These are phyloP conservation scores for Artibeus lituratus DNA, from an alignment of 2,797 vertebrate genomes.

Conservation along the genomic window DNA sequence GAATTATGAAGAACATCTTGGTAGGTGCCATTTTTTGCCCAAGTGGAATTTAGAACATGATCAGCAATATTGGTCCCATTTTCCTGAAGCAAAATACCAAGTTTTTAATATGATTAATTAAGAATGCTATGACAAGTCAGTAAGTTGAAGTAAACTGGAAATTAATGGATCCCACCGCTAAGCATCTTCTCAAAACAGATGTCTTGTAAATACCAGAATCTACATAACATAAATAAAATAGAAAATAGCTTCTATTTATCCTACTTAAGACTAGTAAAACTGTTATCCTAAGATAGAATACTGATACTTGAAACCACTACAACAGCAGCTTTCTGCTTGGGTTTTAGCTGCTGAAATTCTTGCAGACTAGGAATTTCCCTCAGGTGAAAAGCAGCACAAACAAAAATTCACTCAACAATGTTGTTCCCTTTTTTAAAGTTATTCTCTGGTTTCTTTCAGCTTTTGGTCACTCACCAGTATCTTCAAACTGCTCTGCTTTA, in stretches of 20 bases:
- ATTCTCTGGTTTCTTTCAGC: not conserved
- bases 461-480: conserved; percentile 10
- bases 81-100: conserved; percentile 81
- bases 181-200: conserved; percentile 32
- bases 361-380: not conserved
- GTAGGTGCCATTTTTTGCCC: conserved; percentile 84
- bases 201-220: conserved; percentile 34
- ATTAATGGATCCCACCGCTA: not conserved
- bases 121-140: not conserved
- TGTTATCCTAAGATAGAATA: not conserved
- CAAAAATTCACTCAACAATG: not conserved
- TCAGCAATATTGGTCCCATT: conserved; percentile 77
- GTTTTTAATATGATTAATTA: conserved; percentile 36
- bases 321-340: not conserved
- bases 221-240: not conserved
- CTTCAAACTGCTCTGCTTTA: not conserved
- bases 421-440: not conserved
- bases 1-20: conserved; percentile 85
- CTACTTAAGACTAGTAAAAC: conserved; percentile 11
- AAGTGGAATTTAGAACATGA: conserved; percentile 83
- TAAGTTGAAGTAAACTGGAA: conserved; percentile 1
- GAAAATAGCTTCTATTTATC: not conserved
- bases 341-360: not conserved
- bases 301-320: not conserved
- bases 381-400: not conserved